A percentile compares a stretch with the other conserved stretches of the same genome.
These are phyloP conservation scores for Epirrhoe tristata DNA, from an alignment of 2,888 invertebrate species.

Conservation along the genomic window DNA sequence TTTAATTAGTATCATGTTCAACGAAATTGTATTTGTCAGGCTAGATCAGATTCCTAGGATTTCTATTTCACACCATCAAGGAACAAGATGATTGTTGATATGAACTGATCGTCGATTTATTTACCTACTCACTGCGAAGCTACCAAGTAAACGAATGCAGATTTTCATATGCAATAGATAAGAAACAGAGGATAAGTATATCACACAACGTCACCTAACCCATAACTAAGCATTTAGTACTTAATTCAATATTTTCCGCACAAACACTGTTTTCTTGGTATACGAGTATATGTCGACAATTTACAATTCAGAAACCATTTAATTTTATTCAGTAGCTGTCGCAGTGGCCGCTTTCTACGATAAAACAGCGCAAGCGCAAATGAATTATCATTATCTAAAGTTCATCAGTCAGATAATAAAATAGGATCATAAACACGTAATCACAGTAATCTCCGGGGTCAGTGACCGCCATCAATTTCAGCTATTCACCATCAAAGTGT, in stretches of 20 bases:
- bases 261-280: neutral
- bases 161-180: no score
- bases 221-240: no score
- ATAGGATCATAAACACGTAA: constrained; percentile 22
- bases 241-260: no score
- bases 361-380: constrained; percentile 1
- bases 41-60: neutral
- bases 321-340: neutral
- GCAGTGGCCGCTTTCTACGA: neutral
- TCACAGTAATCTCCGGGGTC: constrained; percentile 12
- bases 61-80: neutral
- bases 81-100: no score
- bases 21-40: neutral
- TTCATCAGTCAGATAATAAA: constrained; percentile 23
- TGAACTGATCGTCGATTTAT: no score
- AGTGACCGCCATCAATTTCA: constrained; percentile 27
- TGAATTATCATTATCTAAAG: constrained; percentile 18
- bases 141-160: no score
- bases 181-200: no score
- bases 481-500: constrained; percentile 32
- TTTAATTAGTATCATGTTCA: constrained; percentile 18
- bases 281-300: neutral
- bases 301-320: neutral
- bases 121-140: no score
- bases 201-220: no score